Evolutionary conservation across 23 tunicate species (phyloP).

Genomic region (Phallusia fumigata): DNA sequence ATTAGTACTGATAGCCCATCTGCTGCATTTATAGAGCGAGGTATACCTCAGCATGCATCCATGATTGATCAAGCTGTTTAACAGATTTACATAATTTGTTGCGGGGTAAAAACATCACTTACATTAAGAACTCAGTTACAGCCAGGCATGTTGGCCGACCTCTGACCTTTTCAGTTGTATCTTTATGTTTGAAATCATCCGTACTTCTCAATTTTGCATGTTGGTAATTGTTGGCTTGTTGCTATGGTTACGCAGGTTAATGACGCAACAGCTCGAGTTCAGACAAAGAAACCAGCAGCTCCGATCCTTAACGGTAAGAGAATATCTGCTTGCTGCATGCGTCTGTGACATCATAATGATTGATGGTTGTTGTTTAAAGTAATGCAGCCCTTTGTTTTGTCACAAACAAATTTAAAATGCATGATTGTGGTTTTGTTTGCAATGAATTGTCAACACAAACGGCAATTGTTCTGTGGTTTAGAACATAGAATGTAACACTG

Average conservation of each 20-base stretch:
- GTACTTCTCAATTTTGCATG: conserved; percentile 5
- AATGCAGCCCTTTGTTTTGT: conserved; percentile 1
- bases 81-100: too few relatives aligned
- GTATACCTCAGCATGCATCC: too few relatives aligned
- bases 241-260: conserved; percentile 64
- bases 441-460: conserved; percentile 2
- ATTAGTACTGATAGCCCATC: too few relatives aligned
- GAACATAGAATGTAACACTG: too few relatives aligned
- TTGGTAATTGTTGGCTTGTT: conserved; percentile 13
- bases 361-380: not conserved
- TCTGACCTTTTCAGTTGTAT: too few relatives aligned
- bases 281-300: conserved; percentile 89
- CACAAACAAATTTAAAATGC: not conserved
- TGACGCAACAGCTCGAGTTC: conserved; percentile 99
- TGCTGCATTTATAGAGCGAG: too few relatives aligned
- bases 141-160: too few relatives aligned
- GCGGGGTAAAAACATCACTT: too few relatives aligned
- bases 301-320: conserved; percentile 77
- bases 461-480: too few relatives aligned
- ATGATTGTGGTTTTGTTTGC: conserved; percentile 11
- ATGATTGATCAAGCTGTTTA: too few relatives aligned
- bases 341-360: not conserved
- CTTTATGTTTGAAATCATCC: conserved; percentile 1
- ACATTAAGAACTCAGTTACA: too few relatives aligned
- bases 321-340: not conserved